Base-by-base conservation (phyloP, 2,113 vertebrate genomes). In the Phalacrocorax pelagicus region DNA sequence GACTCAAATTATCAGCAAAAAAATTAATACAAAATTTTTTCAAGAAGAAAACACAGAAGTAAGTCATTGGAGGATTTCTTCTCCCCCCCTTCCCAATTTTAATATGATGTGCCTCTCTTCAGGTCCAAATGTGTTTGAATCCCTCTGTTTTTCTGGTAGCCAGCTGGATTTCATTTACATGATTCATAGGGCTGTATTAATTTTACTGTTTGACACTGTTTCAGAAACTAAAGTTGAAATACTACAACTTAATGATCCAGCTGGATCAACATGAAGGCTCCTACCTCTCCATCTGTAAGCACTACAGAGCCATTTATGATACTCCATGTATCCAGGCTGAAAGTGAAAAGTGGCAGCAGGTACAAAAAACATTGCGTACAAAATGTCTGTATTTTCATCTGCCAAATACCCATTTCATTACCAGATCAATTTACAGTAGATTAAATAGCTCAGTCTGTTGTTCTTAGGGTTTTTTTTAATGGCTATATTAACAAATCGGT, bases 1-100 rank as follows among this genome's bases (percentile, higher is more conserved):
- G 55, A 99, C 99, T 54, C 99, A 99, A 94, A 99, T 99, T 97
- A 99, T 99, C 97, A 99, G 99, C 98, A 99, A 99, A 98, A 99
- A 99, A 98, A 99, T 99, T 63, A 99, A 99, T 94, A 99, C 99
- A 80, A 99, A 99, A 86, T 99, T 99, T 97, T 99, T 99, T 96
- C 98, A 99, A 93, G 99, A 99, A 90, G 99, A 99, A 63, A 99
- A 99, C 86, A 98, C 98, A 21, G 99, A 99, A 98, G 99, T 99
- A 97, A 98, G 97, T 86, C 23, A 72, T 2, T 63, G 34, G 12
- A 73, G 38, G 10, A 38, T 86, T 81, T 70, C 34, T 27, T 8
- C 29, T 8, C 13, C 2, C 2, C 2, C 7, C 34, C 10, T n/a
- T 22, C 66, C n/a, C 16, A 51, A 2, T 44, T 65, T 74, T 88